Percentiles rank a stretch among this genome's conserved stretches.
Conservation (phyloP, 2,797 vertebrate species). For the Huso huso region DNA sequence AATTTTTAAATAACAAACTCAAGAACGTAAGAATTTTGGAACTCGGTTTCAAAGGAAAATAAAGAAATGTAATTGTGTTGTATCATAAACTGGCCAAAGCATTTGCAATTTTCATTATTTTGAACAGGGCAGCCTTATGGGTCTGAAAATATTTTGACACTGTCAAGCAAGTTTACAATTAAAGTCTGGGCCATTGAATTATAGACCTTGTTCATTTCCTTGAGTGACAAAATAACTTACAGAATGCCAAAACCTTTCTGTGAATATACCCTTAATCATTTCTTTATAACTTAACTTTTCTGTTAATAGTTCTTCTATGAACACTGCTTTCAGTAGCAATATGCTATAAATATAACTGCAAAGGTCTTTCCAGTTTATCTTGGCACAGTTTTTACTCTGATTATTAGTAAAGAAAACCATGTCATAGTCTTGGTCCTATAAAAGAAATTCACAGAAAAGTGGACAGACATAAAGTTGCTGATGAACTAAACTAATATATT, state of each 20-base stretch:
- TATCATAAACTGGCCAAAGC: constrained; percentile 44
- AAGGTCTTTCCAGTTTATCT: no score
- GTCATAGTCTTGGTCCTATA: background rate
- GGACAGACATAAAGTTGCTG: background rate
- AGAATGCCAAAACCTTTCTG: background rate
- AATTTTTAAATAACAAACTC: constrained; percentile 58
- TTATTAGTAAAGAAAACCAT: no score
- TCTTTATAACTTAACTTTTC: background rate
- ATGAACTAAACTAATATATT: background rate
- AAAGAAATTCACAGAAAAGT: background rate
- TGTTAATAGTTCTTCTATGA: no score
- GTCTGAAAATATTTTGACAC: constrained; percentile 48
- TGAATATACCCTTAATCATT: background rate
- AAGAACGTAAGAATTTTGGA: constrained; percentile 55
- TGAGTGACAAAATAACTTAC: constrained; percentile 1
- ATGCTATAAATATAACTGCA: no score
- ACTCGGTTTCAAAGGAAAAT: constrained; percentile 37
- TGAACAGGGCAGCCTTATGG: constrained; percentile 33
- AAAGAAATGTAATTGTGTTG: constrained; percentile 41
- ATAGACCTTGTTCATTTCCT: constrained; percentile 31
- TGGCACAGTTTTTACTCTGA: no score
- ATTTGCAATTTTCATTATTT: constrained; percentile 38
- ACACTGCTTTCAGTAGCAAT: no score
- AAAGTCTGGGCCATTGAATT: constrained; percentile 29
- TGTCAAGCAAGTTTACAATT: constrained; percentile 40